Evolutionary conservation across 2,888 invertebrate species (phyloP), one percentile per base, ranked within the genome.

Genomic region (Allygus modestus): DNA sequence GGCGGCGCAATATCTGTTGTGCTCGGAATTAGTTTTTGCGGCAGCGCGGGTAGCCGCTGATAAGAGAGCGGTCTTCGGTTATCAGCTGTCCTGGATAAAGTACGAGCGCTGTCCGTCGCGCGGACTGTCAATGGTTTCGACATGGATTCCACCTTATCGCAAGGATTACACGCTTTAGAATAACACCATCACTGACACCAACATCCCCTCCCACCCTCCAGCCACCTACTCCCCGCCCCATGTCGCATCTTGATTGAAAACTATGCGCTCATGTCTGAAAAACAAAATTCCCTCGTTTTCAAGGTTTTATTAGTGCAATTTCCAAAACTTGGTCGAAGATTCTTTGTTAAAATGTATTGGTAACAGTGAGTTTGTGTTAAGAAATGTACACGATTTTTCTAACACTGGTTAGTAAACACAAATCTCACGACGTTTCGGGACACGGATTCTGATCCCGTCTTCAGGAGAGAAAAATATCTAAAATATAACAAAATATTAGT

Each of bases 21-120:
- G 41, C 54, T n/a, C 73, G 43, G 54, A 71, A 82, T 71, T 71
- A 82, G 71, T 71, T 82, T 82, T 46, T 51, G 71, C 69, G 33
- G 46, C 82, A 58, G 81, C 61, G 51, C 81, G 75, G 26, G 46
- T 9, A 7, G 75, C 46, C 23, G 33, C 75, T 41, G 75, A 77
- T 77, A 77, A 77, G 75, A n/a, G 75, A 7, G 23, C 43, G 75
- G 75, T 77, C 75, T 77, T 77, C 75, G 46, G 75, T 77, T 77
- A 77, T 77, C 75, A 28, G 46, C 46, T 20, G 73, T 73, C 73
- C 73, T 17, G 73, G 75, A 41, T 77, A 77, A 77, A 43, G 75
- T 77, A 46, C 75, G 41, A 43, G 20, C 41, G 46, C 43, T n/a
- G 75, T 46, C 26, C 28, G 75, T 46, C 37, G 43, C 37, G 28